Evolutionary conservation across 1,140 invertebrate species (phyloP), one percentile per base, ranked within the genome.

Genomic region (Papilio polytes): DNA sequence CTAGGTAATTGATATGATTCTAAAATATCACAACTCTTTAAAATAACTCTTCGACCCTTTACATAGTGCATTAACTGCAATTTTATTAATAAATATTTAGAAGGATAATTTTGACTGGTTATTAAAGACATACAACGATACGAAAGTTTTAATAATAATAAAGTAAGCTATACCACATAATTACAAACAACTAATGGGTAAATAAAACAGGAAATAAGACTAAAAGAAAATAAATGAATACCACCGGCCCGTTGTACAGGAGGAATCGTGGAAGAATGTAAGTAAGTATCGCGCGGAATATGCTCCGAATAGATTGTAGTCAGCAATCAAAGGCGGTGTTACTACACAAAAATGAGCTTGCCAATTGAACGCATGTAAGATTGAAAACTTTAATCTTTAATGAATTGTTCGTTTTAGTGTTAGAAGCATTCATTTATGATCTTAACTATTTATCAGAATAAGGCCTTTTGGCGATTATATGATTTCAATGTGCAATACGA

Each of bases 231-330:
- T 66, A 66, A 63, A 63, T 63, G 9, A 66, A 66, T 66, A 31
- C 22, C 12, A 3, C 63, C 15, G 63, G 36, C 22, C 63, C 7
- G 31, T 26, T 66, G 63, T 66, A 13, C 22, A 66, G 63, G 63
- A 66, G 26, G 59, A 66, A 66, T 31, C 22, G 63, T 66, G 12
- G 12, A 66, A 66, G 63, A 66, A 66, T 66, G 63, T 66, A 31
- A 26, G 12, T 66, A 66, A 66, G 63, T 66, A 66, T 31, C 63
- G 63, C 22, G 12, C 63, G 63, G 63, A 66, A 66, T 66, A 26
- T 66, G 10, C 20, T 63, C 59, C 10, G 63, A 66, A 31, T 31
- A 66, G 13, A 66, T 31, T 66, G 63, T 66, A 31, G 7, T 26
- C 22, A 15, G 22, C 63, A 66, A 66, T 66, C 22, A 66, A 26